These are phyloP conservation scores for Mus spicilegus DNA, from an alignment of 2,113 vertebrate genomes.

Conservation along the genomic window DNA sequence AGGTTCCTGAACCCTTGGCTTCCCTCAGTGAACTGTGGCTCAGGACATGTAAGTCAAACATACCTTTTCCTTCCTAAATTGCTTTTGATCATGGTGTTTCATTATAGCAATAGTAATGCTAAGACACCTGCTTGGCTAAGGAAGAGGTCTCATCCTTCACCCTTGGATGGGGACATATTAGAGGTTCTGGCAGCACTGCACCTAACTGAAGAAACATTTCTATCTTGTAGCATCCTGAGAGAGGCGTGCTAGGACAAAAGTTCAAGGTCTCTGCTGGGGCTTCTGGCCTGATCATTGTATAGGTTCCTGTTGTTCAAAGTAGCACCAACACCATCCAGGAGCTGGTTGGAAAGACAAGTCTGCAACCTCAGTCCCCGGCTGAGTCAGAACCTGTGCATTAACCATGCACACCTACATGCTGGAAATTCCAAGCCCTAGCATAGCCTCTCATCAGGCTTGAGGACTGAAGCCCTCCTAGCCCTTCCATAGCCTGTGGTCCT, in stretches of 20 bases:
- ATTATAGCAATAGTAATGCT: no score
- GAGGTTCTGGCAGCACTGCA: neutral
- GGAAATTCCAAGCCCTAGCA: no score
- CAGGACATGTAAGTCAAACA: neutral
- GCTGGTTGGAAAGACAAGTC: neutral
- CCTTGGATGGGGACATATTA: neutral
- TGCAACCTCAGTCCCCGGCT: no score
- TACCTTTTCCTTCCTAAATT: neutral
- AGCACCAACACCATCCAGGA: neutral
- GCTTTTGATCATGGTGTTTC: neutral
- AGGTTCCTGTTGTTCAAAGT: neutral
- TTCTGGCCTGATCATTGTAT: neutral
- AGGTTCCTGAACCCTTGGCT: neutral
- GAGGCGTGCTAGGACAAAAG: neutral
- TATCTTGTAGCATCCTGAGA: neutral
- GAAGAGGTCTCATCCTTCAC: neutral
- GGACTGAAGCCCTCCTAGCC: neutral
- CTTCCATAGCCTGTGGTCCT: fast-evolving
- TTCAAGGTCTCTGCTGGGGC: neutral
- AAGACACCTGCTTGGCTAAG: neutral
- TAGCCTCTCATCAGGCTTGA: neutral
- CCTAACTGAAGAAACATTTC: neutral
- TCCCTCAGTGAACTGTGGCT: neutral
- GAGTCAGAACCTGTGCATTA: neutral
- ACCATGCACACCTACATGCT: no score